These are phyloP conservation scores for Rotaria magnacalcarata DNA, from an alignment of 2,888 invertebrate species.

Conservation along the genomic window DNA sequence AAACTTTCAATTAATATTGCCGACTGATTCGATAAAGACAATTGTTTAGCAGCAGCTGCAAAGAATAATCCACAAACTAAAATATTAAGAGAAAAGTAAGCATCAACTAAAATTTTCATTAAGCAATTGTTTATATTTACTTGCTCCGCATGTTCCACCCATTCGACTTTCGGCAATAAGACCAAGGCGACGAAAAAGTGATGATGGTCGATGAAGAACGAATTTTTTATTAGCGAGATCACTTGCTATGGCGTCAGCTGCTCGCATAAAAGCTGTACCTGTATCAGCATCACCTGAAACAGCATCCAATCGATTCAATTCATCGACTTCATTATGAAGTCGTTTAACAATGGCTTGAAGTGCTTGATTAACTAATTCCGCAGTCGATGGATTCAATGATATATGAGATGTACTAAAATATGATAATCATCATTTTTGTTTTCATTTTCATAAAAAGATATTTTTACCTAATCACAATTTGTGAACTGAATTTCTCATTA, in stretches of 20 bases:
- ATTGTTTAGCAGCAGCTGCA: conserved; percentile 9
- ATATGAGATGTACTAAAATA: neutral
- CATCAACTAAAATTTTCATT: no score
- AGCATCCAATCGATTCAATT: conserved; percentile 67
- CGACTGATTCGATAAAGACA: neutral
- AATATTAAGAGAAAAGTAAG: neutral
- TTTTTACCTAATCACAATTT: neutral
- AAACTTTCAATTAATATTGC: neutral
- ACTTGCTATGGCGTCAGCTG: conserved; percentile 61
- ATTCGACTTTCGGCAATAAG: conserved; percentile 17
- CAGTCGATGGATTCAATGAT: neutral
- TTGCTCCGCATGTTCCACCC: conserved; percentile 40
- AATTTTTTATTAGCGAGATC: conserved; percentile 33
- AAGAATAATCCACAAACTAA: conserved; percentile 15
- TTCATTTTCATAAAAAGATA: neutral
- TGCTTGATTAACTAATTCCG: conserved; percentile 16
- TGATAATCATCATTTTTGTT: neutral
- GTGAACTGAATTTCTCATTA: neutral
- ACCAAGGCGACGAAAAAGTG: conserved; percentile 32
- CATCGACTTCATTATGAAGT: conserved; percentile 65
- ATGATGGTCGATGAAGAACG: conserved; percentile 38
- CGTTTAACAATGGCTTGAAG: conserved; percentile 58
- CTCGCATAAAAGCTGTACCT: conserved; percentile 67
- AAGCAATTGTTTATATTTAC: neutral
- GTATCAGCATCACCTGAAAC: conserved; percentile 74